A percentile compares a stretch with the other conserved stretches of the same genome.
These are phyloP conservation scores for Chloropsis cyanopogon DNA, from an alignment of 2,113 vertebrate species.

Conservation along the genomic window DNA sequence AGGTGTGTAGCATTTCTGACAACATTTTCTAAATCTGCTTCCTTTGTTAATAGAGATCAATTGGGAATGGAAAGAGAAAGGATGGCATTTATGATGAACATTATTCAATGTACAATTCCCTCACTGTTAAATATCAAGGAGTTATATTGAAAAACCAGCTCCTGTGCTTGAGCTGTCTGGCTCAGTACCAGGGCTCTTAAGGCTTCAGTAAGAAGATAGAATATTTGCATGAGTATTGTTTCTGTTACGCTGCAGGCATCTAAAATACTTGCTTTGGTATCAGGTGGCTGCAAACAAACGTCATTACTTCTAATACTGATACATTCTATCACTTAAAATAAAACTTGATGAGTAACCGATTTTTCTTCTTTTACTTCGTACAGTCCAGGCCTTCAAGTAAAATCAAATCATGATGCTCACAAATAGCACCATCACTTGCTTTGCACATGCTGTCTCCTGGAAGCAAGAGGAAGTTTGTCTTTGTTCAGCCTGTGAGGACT, in stretches of 20 bases:
- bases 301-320: slow-evolving; percentile 58
- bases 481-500: background rate
- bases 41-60: background rate
- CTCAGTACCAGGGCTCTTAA: background rate
- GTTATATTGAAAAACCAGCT: background rate
- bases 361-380: background rate
- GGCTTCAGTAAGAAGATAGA: background rate
- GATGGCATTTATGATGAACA: background rate
- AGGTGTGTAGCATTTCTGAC: background rate
- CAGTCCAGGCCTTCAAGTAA: background rate
- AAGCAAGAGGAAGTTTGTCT: background rate
- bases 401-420: background rate
- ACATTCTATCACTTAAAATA: slow-evolving; percentile 53
- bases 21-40: background rate
- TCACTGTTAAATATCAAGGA: background rate
- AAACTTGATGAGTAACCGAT: slow-evolving; percentile 58
- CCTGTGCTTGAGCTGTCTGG: background rate
- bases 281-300: slow-evolving; percentile 25
- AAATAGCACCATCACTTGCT: background rate
- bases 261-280: slow-evolving; percentile 36
- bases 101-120: background rate
- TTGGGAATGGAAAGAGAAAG: background rate
- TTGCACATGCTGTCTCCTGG: background rate
- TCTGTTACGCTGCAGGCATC: slow-evolving; percentile 27
- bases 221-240: slow-evolving; percentile 65